These are phyloP conservation scores for Pseudococcus viburni DNA, from an alignment of 2,888 invertebrate species.

Conservation along the genomic window DNA sequence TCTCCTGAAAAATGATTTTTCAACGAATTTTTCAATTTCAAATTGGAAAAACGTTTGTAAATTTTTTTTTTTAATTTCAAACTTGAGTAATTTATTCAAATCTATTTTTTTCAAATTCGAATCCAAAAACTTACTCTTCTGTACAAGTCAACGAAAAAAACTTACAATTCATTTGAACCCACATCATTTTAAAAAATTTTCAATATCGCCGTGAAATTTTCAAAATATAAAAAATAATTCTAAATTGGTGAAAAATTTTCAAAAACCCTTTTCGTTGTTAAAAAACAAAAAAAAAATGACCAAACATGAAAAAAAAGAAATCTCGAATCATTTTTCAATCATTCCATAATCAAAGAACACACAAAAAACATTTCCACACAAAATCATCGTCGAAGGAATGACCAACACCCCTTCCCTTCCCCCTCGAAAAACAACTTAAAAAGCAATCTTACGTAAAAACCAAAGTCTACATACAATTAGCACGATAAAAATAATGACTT, in stretches of 20 bases:
- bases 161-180: too few relatives aligned
- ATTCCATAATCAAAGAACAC: neutral
- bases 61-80: too few relatives aligned
- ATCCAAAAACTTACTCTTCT: too few relatives aligned
- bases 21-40: too few relatives aligned
- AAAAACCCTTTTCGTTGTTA: neutral
- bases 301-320: neutral
- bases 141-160: too few relatives aligned
- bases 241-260: neutral
- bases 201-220: too few relatives aligned
- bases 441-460: neutral
- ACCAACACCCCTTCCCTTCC: neutral
- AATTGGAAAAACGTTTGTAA: too few relatives aligned
- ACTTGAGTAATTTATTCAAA: too few relatives aligned
- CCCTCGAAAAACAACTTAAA: neutral
- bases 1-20: too few relatives aligned
- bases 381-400: neutral
- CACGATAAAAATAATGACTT: slow-evolving; percentile 47
- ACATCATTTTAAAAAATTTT: too few relatives aligned
- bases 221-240: neutral
- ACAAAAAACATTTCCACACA: neutral
- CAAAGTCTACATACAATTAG: slow-evolving; percentile 4
- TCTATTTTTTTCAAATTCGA: too few relatives aligned
- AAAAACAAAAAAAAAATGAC: neutral
- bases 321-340: neutral